Percentiles rank a stretch among this genome's conserved stretches.
Evolutionary conservation across 2,888 invertebrate genomes (phyloP).

Genomic region (Steromphala cineraria): DNA sequence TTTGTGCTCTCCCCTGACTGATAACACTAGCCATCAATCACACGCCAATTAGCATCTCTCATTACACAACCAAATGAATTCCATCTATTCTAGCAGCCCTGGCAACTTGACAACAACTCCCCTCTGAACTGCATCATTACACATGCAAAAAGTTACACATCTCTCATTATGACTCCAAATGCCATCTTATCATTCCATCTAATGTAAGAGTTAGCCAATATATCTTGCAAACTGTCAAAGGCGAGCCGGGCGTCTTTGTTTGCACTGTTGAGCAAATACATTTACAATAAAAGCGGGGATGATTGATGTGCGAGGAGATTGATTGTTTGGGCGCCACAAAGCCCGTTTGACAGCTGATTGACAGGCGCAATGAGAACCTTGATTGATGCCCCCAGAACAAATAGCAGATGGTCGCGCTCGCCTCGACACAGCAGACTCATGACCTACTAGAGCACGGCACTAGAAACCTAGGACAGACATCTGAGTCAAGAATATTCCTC

Average conservation of each 20-base stretch:
- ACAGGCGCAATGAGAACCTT: constrained; percentile 69
- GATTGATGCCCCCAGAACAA: constrained; percentile 71
- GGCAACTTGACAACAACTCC: constrained; percentile 30
- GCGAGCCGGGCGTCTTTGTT: constrained; percentile 67
- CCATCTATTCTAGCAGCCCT: constrained; percentile 38
- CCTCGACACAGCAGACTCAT: not conserved
- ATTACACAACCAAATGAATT: constrained; percentile 52
- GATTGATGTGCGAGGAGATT: constrained; percentile 71
- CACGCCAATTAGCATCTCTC: constrained; percentile 66
- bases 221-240: constrained; percentile 59
- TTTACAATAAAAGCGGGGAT: constrained; percentile 68
- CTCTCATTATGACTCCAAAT: constrained; percentile 33
- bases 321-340: constrained; percentile 71
- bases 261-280: constrained; percentile 71
- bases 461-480: not conserved
- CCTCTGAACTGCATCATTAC: constrained; percentile 31
- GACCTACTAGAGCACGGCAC: not conserved
- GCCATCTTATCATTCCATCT: constrained; percentile 50
- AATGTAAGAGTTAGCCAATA: constrained; percentile 54
- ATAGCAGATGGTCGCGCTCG: constrained; percentile 63
- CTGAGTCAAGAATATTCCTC: not conserved
- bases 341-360: constrained; percentile 71
- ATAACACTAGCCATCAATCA: constrained; percentile 71
- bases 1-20: constrained; percentile 67
- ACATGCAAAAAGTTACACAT: constrained; percentile 37